These are phyloP conservation scores for Gerosis bhagava DNA, from an alignment of 2,888 invertebrate genomes.

Conservation along the genomic window DNA sequence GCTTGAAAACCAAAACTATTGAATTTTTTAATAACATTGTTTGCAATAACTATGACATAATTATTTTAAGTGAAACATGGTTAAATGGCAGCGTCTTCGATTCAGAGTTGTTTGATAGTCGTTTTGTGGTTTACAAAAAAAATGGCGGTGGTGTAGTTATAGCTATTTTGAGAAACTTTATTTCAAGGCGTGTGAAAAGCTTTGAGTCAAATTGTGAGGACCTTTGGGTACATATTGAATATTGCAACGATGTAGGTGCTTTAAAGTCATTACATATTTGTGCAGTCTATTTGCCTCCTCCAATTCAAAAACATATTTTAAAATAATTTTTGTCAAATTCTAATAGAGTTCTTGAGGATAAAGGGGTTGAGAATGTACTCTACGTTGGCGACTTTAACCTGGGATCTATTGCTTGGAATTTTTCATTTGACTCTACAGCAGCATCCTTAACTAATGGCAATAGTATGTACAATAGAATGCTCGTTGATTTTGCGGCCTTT, in stretches of 20 bases:
- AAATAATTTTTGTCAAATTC: slow-evolving; percentile 14
- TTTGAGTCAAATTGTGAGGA: slow-evolving; percentile 21
- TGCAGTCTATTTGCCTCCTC: slow-evolving; percentile 24
- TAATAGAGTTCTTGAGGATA: not conserved
- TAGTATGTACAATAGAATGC: no score
- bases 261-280: slow-evolving; percentile 3
- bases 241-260: not conserved
- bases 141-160: slow-evolving; percentile 19
- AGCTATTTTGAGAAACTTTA: slow-evolving; percentile 11
- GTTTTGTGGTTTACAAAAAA: not conserved
- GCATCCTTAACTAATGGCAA: not conserved
- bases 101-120: slow-evolving; percentile 2
- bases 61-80: not conserved
- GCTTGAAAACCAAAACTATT: not conserved
- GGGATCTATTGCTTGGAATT: slow-evolving; percentile 2
- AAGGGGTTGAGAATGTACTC: not conserved
- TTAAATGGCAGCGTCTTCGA: slow-evolving; percentile 1
- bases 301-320: slow-evolving; percentile 16
- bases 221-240: slow-evolving; percentile 14
- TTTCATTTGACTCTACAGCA: not conserved
- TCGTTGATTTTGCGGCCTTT: not conserved
- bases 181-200: not conserved
- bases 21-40: not conserved
- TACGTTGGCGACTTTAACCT: slow-evolving; percentile 2
- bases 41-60: not conserved